Percentiles rank a stretch among this genome's conserved stretches.
Evolutionary conservation across 1,140 invertebrate species (phyloP).

Genomic region (Gryon sp.): DNA sequence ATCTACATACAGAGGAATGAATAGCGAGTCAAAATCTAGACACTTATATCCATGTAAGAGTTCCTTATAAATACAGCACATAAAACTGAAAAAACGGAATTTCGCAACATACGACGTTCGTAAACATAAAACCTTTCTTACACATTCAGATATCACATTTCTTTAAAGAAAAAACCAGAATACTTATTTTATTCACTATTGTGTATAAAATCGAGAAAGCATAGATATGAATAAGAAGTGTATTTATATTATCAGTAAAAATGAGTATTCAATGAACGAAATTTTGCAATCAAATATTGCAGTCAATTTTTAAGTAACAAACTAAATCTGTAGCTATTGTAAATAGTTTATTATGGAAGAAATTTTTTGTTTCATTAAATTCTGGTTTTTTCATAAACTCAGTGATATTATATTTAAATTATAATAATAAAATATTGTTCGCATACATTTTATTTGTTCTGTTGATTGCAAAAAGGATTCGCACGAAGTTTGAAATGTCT

Average conservation of each 20-base stretch:
- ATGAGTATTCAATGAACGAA: too few species aligned
- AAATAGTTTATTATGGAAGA: too few species aligned
- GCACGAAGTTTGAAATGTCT: conserved; percentile 14
- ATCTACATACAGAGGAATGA: conserved; percentile 71
- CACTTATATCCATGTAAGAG: conserved; percentile 37
- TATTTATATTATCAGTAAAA: too few species aligned
- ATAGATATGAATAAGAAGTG: too few species aligned
- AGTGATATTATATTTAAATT: conserved; percentile 11
- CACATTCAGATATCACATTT: conserved; percentile 27
- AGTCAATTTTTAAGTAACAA: too few species aligned
- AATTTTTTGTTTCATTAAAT: background rate
- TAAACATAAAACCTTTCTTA: conserved; percentile 39
- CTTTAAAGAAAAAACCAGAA: conserved; percentile 47
- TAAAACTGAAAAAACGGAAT: conserved; percentile 19
- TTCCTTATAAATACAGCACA: conserved; percentile 39
- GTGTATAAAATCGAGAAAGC: too few species aligned
- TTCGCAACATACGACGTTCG: conserved; percentile 28
- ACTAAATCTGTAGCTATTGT: too few species aligned
- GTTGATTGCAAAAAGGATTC: conserved; percentile 18
- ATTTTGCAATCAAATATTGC: too few species aligned
- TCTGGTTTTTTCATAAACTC: conserved; percentile 24
- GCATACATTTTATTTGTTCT: conserved; percentile 39
- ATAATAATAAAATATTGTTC: conserved; percentile 41
- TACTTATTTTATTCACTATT: background rate
- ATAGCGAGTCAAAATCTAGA: conserved; percentile 56